Conservation (phyloP, 2,113 vertebrate species). For the Dicrurus megarhynchus region DNA sequence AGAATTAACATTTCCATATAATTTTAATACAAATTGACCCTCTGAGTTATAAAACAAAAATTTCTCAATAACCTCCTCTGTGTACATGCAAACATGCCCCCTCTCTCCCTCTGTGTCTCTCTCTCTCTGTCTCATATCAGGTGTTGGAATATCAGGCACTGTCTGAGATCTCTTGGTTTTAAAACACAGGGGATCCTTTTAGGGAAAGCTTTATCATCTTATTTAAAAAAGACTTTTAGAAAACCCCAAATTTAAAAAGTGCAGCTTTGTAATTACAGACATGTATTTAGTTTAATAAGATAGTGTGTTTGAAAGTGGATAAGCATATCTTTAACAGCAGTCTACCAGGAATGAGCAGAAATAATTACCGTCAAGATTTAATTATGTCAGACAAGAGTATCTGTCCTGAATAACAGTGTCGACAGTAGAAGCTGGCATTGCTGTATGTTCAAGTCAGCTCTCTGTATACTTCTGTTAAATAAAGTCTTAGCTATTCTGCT, state of each 20-base stretch:
- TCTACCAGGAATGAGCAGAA: slow-evolving; percentile 71
- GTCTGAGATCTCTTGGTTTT: background rate
- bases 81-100: background rate
- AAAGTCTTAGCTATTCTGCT: slow-evolving; percentile 27
- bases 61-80: background rate
- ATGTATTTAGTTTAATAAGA: slow-evolving; percentile 73
- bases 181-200: slow-evolving; percentile 9
- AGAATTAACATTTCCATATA: slow-evolving; percentile 36
- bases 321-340: slow-evolving; percentile 70
- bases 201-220: slow-evolving; percentile 19
- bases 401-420: slow-evolving; percentile 64
- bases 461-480: slow-evolving; percentile 43
- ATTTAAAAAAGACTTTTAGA: slow-evolving; percentile 56
- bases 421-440: slow-evolving; percentile 41
- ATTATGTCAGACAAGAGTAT: slow-evolving; percentile 74
- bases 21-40: background rate
- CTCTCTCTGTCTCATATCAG: background rate
- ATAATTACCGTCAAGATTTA: slow-evolving; percentile 75
- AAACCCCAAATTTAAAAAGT: slow-evolving; percentile 51
- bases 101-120: background rate
- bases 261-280: slow-evolving; percentile 68
- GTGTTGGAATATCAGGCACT: background rate
- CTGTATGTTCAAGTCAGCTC: slow-evolving; percentile 42
- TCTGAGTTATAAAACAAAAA: background rate
- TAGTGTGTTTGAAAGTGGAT: slow-evolving; percentile 63